Conservation (phyloP, 2,888 invertebrate genomes). For the Tethea ocularis region DNA sequence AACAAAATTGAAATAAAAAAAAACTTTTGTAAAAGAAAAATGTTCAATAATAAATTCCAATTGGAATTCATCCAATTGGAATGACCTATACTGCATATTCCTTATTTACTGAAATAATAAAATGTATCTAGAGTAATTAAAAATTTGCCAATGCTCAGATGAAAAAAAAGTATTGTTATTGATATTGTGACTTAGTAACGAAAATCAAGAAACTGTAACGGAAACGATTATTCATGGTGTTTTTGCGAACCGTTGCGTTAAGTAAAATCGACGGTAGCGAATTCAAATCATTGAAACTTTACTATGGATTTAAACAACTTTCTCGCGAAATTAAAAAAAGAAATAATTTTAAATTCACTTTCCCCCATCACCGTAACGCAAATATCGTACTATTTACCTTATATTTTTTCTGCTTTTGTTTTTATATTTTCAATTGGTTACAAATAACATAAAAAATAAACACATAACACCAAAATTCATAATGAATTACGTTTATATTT, state of each 20-base stretch:
- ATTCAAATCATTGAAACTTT: constrained; percentile 8
- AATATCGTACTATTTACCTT: not conserved
- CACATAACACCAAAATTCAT: no score
- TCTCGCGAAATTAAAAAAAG: constrained; percentile 6
- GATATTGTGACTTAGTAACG: not conserved
- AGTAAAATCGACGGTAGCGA: constrained; percentile 8
- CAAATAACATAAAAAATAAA: no score
- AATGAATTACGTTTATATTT: no score
- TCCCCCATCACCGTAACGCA: constrained; percentile 3
- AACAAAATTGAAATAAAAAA: no score
- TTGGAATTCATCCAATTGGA: no score
- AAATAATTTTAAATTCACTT: not conserved
- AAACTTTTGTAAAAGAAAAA: no score
- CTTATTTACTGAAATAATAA: no score
- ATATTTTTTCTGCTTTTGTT: constrained; percentile 2
- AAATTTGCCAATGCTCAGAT: not conserved
- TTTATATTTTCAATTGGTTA: no score
- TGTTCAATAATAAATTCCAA: no score
- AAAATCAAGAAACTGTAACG: constrained; percentile 13
- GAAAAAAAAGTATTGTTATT: not conserved
- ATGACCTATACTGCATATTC: no score
- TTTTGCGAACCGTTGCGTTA: constrained; percentile 13
- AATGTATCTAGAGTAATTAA: not conserved
- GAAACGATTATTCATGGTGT: constrained; percentile 14
- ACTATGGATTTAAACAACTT: constrained; percentile 7